A percentile compares a stretch with the other conserved stretches of the same genome.
phyloP scores from a whole-genome alignment of 2,888 invertebrate genomes.

The Deroplatys truncata region DNA sequence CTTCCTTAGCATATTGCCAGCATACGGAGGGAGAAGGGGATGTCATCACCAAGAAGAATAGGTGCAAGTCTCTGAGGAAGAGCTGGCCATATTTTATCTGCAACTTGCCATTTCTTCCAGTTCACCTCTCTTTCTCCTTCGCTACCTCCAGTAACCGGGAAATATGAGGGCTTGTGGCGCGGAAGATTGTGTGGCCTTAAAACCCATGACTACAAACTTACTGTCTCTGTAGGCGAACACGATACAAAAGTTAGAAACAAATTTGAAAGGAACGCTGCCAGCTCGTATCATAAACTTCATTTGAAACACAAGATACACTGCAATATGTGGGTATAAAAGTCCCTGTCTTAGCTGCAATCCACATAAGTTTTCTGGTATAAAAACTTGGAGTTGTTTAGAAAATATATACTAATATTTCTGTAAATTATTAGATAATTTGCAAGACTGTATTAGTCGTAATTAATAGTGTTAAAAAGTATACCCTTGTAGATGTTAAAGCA shows the following conservation, averaged over 20 bases:
- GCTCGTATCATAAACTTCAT: too few species aligned
- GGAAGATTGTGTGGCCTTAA: slow-evolving; percentile 7
- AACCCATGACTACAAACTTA: background rate
- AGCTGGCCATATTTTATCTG: slow-evolving; percentile 5
- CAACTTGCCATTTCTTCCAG: background rate
- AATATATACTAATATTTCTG: too few species aligned
- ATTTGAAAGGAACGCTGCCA: too few species aligned
- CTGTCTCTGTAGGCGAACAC: background rate
- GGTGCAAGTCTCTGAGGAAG: slow-evolving; percentile 3
- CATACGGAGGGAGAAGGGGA: background rate
- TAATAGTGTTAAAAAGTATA: too few species aligned
- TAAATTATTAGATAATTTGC: too few species aligned
- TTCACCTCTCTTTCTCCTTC: background rate
- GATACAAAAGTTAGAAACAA: background rate
- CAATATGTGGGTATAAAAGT: too few species aligned
- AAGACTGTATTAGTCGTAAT: too few species aligned
- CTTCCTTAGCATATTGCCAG: slow-evolving; percentile 16
- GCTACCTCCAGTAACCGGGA: slow-evolving; percentile 1
- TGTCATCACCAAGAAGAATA: slow-evolving; percentile 13
- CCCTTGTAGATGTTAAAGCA: too few species aligned
- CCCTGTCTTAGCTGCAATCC: too few species aligned
- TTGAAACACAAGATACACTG: too few species aligned
- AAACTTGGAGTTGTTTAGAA: too few species aligned
- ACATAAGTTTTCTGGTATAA: too few species aligned
- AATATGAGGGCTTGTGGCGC: slow-evolving; percentile 12